phyloP scores from a whole-genome alignment of 2,113 vertebrate species.

The Hirundichthys speculiger region DNA sequence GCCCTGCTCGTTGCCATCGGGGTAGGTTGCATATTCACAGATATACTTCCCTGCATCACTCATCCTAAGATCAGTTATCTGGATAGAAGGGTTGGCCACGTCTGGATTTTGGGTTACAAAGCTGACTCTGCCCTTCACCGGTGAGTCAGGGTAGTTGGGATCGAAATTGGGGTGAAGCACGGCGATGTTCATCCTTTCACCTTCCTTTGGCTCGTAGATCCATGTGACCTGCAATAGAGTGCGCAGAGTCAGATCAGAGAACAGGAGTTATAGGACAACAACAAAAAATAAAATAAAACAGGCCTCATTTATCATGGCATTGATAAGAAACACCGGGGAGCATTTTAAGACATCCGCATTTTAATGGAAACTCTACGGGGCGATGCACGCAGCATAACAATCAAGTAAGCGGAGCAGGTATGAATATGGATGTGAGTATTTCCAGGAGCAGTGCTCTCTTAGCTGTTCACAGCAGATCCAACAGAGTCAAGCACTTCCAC shows the following conservation, averaged over 20 bases:
- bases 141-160: constrained; percentile 77
- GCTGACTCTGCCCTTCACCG: constrained; percentile 66
- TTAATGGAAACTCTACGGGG: constrained; percentile 40
- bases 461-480: constrained; percentile 34
- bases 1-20: constrained; percentile 84
- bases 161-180: constrained; percentile 81
- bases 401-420: constrained; percentile 48
- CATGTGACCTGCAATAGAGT: constrained; percentile 81
- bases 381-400: constrained; percentile 39
- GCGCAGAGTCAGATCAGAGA: constrained; percentile 9
- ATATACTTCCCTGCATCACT: constrained; percentile 85
- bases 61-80: constrained; percentile 76
- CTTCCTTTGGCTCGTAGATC: constrained; percentile 73
- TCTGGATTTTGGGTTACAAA: constrained; percentile 54
- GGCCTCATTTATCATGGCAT: constrained; percentile 31
- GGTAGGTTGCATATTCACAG: constrained; percentile 89
- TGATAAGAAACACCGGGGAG: constrained; percentile 30
- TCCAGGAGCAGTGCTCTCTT: constrained; percentile 21
- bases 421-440: constrained; percentile 67
- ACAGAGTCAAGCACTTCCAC: constrained; percentile 46
- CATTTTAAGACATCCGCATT: constrained; percentile 32
- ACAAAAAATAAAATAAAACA: constrained; percentile 14
- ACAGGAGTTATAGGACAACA: background rate
- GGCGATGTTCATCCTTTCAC: constrained; percentile 77
- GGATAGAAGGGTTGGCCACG: constrained; percentile 81